These are phyloP conservation scores for Shinisaurus crocodilurus DNA, from an alignment of 2,113 vertebrate species.

Conservation along the genomic window DNA sequence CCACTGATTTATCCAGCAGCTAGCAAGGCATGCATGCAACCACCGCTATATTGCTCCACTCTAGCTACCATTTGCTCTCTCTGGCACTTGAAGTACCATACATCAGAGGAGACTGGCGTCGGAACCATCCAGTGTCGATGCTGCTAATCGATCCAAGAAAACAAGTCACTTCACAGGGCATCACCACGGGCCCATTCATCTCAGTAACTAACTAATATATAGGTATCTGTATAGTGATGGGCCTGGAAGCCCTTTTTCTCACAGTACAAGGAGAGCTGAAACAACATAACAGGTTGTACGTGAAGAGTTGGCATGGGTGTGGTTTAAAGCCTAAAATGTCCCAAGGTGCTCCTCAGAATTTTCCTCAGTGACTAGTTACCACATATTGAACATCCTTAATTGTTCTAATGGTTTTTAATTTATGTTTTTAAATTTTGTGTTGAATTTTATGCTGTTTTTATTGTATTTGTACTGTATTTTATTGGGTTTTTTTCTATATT, in stretches of 20 bases:
- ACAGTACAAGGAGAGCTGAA: slow-evolving; percentile 16
- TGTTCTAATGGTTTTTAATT: too few relatives aligned
- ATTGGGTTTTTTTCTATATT: too few relatives aligned
- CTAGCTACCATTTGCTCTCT: slow-evolving; percentile 49
- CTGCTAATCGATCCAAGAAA: slow-evolving; percentile 62
- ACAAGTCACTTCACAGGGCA: slow-evolving; percentile 45
- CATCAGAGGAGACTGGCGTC: slow-evolving; percentile 65
- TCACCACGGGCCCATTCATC: slow-evolving; percentile 38
- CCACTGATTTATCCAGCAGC: slow-evolving; percentile 68
- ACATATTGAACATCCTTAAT: too few relatives aligned
- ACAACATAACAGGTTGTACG: neutral
- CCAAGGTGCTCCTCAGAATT: neutral
- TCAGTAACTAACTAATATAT: slow-evolving; percentile 30
- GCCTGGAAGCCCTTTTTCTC: neutral
- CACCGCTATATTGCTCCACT: slow-evolving; percentile 5
- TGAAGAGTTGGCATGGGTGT: neutral
- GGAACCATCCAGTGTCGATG: slow-evolving; percentile 48
- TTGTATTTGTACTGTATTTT: too few relatives aligned
- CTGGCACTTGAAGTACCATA: slow-evolving; percentile 64
- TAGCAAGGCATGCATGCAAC: slow-evolving; percentile 57
- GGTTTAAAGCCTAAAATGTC: neutral
- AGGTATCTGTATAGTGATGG: neutral
- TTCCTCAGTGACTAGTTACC: too few relatives aligned
- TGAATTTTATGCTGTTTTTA: too few relatives aligned
- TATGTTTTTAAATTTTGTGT: too few relatives aligned